Evolutionary conservation across 2,888 invertebrate species (phyloP).

Genomic region (Formica aserva): DNA sequence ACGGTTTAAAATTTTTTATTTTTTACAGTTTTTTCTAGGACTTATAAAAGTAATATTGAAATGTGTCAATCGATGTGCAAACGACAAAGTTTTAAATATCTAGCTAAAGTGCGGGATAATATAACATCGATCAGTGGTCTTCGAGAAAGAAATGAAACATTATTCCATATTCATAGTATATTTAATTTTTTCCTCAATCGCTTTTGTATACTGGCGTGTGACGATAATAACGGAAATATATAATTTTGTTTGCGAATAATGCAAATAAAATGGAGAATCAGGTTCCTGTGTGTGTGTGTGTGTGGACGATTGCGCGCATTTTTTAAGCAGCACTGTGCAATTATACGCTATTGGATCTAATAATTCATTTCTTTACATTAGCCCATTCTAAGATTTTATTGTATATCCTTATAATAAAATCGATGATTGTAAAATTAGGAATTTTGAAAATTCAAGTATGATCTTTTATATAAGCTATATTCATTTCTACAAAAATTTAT

Average conservation of each 20-base stretch:
- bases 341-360: conserved; percentile 33
- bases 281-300: conserved; percentile 68
- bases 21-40: conserved; percentile 47
- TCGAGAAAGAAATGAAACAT: conserved; percentile 52
- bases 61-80: conserved; percentile 41
- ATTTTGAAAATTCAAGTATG: neutral
- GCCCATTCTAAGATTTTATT: conserved; percentile 26
- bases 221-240: conserved; percentile 54
- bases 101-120: conserved; percentile 30
- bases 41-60: conserved; percentile 22
- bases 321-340: conserved; percentile 58
- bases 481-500: conserved; percentile 25
- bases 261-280: conserved; percentile 51
- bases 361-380: neutral
- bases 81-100: conserved; percentile 24
- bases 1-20: conserved; percentile 26
- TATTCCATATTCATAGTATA: conserved; percentile 68
- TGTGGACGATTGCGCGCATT: conserved; percentile 70
- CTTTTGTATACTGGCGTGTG: conserved; percentile 58
- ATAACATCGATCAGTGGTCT: conserved; percentile 41
- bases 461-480: conserved; percentile 6
- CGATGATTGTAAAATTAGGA: neutral
- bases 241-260: conserved; percentile 59
- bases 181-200: conserved; percentile 63
- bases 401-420: conserved; percentile 8